Conservation (phyloP, 2,797 vertebrate species). For the Crax fasciolata region DNA sequence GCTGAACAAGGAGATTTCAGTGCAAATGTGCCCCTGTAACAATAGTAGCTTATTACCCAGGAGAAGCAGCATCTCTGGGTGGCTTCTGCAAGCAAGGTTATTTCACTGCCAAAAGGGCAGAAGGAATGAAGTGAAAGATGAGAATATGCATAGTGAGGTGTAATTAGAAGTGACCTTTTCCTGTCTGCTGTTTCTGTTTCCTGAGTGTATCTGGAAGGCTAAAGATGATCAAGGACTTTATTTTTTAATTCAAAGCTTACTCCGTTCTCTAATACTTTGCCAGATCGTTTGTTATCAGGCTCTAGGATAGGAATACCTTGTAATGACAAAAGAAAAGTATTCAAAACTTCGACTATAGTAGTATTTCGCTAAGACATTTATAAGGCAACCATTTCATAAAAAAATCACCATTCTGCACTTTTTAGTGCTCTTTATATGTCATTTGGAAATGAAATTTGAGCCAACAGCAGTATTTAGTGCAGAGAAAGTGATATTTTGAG, state of each 20-base stretch:
- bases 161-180: not conserved
- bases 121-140: not conserved
- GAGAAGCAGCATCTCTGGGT: not conserved
- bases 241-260: not conserved
- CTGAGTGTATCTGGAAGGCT: not conserved
- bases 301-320: not conserved
- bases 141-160: not conserved
- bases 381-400: not conserved
- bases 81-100: not conserved
- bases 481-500: not conserved
- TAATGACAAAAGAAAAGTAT: not conserved
- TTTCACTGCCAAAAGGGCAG: not conserved
- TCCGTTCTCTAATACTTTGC: not conserved
- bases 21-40: not conserved
- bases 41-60: not conserved
- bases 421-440: not conserved
- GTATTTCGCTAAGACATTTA: not conserved
- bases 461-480: not conserved
- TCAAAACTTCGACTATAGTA: accelerated
- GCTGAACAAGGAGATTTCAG: not conserved
- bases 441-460: constrained; percentile 7
- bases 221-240: not conserved
- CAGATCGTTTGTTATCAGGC: not conserved
- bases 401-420: not conserved
- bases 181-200: not conserved